Base-by-base conservation (phyloP, 2,888 invertebrate species). In the Cabera pusaria region DNA sequence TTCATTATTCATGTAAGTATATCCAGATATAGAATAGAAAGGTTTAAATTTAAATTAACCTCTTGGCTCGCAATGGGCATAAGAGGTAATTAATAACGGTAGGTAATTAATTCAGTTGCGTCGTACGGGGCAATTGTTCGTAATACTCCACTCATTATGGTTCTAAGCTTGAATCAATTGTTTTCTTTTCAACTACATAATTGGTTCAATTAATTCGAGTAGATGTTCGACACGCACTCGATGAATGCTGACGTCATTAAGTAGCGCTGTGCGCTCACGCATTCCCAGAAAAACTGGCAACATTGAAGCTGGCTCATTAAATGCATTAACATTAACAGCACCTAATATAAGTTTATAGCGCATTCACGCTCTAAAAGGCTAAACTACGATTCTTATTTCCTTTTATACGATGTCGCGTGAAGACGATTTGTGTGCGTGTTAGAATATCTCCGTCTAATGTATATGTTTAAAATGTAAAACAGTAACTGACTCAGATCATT, bases 141-240 rank as follows among this genome's bases (percentile, higher is more conserved):
- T 77, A 80, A 75, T 82, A 72, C 59, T 57, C 59, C 54, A 51
- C 63, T 76, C 68, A 71, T 80, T 79, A 78, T 57, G 64, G 67
- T 59, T 66, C 70, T 73, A 73, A 71, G 69, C 64, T 68, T 60
- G 69, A 56, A 72, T 66, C 64, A 68, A 80, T 82, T 84, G 76
- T 85, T 83, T 86, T 86, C 78, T 84, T 81, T 85, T 85, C 79
- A 81, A 72, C 73, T 71, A 56, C 59, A 69, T 71, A 85, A 86
- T 84, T 81, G 65, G 72, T 56, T 65, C 78, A 81, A 88, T 87
- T 87, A 87, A 83, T 76, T 77, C 79, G 55, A 72, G 78, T 71
- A 72, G 69, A 76, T 64, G 75, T 75, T 70, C 75, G 77, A 77
- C 75, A 72, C 57, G 64, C 66, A 39, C 33, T 14, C 52, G 48